These are phyloP conservation scores for Meloe dianella DNA, from an alignment of 2,888 invertebrate species.

Conservation along the genomic window DNA sequence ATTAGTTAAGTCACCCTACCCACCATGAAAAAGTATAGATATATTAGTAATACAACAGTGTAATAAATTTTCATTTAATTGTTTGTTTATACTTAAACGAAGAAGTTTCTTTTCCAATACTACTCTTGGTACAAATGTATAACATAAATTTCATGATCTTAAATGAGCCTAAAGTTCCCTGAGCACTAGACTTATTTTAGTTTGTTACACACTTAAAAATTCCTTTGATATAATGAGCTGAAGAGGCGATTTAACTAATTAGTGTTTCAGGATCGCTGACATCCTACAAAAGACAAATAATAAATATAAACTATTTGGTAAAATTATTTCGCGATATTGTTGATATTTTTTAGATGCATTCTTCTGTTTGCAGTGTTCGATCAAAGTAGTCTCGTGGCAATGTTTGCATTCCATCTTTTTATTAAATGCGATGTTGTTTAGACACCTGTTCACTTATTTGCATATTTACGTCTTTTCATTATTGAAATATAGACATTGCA, in stretches of 20 bases:
- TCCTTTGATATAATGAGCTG: no score
- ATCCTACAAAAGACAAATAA: no score
- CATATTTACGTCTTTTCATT: background rate
- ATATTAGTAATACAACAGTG: background rate
- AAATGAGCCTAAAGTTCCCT: no score
- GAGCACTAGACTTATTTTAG: no score
- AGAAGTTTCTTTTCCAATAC: no score
- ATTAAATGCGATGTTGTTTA: background rate
- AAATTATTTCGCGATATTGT: no score
- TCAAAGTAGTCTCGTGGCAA: background rate
- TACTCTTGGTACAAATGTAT: no score
- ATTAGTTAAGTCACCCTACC: background rate
- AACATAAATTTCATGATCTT: no score
- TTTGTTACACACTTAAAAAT: no score
- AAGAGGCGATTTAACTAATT: no score
- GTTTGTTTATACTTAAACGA: background rate
- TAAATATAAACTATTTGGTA: no score
- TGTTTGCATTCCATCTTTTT: constrained; percentile 1
- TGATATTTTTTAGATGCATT: background rate
- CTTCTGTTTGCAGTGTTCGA: background rate
- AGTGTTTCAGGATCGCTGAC: no score
- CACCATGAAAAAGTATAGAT: background rate
- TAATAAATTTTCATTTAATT: background rate
- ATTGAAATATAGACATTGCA: background rate
- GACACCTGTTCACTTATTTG: background rate